Evolutionary conservation across 2,888 invertebrate genomes (phyloP).

Genomic region (Ophioninae sp.): DNA sequence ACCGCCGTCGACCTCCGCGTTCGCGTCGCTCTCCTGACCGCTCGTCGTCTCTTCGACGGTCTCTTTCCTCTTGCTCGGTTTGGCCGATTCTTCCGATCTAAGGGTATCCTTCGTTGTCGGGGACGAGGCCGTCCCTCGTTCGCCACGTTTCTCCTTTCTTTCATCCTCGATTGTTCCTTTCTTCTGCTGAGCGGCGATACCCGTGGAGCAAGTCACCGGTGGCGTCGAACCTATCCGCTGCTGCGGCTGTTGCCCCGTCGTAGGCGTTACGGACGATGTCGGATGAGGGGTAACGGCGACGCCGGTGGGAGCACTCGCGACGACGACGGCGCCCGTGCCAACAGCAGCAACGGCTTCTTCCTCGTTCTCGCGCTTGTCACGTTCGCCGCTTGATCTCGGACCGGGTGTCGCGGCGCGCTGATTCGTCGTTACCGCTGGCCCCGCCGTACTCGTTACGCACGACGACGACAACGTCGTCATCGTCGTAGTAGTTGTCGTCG

Average conservation of each 20-base stretch:
- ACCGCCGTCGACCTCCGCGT: constrained; percentile 79
- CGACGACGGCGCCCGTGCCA: not conserved
- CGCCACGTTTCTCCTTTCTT: constrained; percentile 64
- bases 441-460: no score
- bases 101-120: constrained; percentile 77
- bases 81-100: constrained; percentile 75
- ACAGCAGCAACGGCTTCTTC: constrained; percentile 45
- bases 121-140: not conserved
- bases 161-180: constrained; percentile 71
- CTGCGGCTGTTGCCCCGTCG: constrained; percentile 34
- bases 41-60: constrained; percentile 74
- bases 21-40: constrained; percentile 78
- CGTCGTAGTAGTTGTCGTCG: not conserved
- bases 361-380: constrained; percentile 59
- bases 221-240: constrained; percentile 38
- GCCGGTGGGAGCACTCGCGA: not conserved
- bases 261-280: not conserved
- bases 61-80: constrained; percentile 75
- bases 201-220: not conserved
- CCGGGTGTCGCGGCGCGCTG: constrained; percentile 63
- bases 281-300: not conserved
- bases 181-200: constrained; percentile 67
- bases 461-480: not conserved
- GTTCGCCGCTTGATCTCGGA: constrained; percentile 46
- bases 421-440: not conserved